Conservation (phyloP, 2,797 vertebrate species). For the Pelochelys cantorii region DNA sequence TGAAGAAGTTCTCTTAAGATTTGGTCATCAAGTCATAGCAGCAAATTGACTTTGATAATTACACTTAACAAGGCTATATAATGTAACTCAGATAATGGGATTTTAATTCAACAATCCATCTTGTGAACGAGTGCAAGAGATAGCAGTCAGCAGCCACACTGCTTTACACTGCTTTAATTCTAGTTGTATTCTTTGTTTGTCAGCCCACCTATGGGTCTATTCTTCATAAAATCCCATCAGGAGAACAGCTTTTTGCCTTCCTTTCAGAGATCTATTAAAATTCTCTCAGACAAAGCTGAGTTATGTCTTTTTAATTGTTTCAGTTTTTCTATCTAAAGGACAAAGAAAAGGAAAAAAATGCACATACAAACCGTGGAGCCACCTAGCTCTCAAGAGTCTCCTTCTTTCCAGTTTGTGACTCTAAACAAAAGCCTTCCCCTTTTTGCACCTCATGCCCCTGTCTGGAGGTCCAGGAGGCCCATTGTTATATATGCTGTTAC, state of each 20-base stretch:
- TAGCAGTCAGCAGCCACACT: slow-evolving; percentile 34
- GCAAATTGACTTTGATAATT: slow-evolving; percentile 71
- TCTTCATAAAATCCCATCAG: slow-evolving; percentile 25
- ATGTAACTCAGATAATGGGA: slow-evolving; percentile 53
- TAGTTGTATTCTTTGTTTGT: background rate
- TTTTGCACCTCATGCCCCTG: background rate
- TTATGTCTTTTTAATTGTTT: background rate
- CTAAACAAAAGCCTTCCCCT: background rate
- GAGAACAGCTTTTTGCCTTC: background rate
- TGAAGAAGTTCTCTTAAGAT: slow-evolving; percentile 10
- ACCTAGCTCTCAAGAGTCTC: background rate
- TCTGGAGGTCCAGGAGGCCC: background rate
- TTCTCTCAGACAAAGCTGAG: slow-evolving; percentile 1
- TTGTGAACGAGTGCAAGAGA: slow-evolving; percentile 47
- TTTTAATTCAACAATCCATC: slow-evolving; percentile 70
- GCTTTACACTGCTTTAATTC: background rate
- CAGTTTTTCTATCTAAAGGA: background rate
- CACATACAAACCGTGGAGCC: background rate
- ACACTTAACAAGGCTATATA: slow-evolving; percentile 40
- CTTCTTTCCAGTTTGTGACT: background rate
- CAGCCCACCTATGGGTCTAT: background rate
- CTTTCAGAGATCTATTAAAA: background rate
- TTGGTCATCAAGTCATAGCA: slow-evolving; percentile 31
- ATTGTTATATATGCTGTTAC: rapidly evolving
- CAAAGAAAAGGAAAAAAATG: background rate